Conservation (phyloP, 2,888 invertebrate genomes). For the Minunthozetes semirufus region DNA sequence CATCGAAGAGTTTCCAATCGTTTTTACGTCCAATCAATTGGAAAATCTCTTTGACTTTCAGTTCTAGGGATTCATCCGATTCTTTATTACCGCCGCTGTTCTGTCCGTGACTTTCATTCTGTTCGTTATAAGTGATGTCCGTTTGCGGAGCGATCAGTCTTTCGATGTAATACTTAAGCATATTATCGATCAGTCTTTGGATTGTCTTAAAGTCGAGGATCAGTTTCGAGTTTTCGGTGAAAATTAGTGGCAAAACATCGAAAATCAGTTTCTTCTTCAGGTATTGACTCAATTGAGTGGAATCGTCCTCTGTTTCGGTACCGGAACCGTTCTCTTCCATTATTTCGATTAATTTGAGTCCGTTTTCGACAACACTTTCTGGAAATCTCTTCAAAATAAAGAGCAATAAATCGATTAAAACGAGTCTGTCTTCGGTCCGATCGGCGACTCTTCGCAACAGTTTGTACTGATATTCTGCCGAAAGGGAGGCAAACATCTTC, state of each 20-base stretch:
- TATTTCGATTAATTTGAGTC: constrained; percentile 15
- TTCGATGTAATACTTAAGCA: constrained; percentile 5
- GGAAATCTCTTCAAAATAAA: constrained; percentile 36
- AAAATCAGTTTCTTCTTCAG: constrained; percentile 28
- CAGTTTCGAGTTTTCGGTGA: constrained; percentile 28
- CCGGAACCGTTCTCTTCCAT: neutral
- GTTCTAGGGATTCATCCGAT: neutral
- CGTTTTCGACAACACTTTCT: constrained; percentile 32
- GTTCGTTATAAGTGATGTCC: neutral
- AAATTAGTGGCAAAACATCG: constrained; percentile 35
- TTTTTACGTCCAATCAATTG: constrained; percentile 22
- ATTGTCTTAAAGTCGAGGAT: neutral
- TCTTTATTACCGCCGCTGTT: neutral
- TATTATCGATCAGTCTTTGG: neutral
- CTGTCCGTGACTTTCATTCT: neutral
- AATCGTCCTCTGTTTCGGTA: neutral
- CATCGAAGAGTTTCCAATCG: constrained; percentile 3
- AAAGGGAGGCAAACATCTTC: constrained; percentile 22
- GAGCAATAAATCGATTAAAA: constrained; percentile 29
- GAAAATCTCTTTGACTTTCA: constrained; percentile 13
- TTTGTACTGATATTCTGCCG: constrained; percentile 26
- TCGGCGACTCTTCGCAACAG: constrained; percentile 18
- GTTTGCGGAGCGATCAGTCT: neutral
- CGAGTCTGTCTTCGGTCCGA: neutral
- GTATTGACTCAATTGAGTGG: constrained; percentile 19